Base-by-base conservation (phyloP, 1,140 invertebrate species). In the Solen grandis region DNA sequence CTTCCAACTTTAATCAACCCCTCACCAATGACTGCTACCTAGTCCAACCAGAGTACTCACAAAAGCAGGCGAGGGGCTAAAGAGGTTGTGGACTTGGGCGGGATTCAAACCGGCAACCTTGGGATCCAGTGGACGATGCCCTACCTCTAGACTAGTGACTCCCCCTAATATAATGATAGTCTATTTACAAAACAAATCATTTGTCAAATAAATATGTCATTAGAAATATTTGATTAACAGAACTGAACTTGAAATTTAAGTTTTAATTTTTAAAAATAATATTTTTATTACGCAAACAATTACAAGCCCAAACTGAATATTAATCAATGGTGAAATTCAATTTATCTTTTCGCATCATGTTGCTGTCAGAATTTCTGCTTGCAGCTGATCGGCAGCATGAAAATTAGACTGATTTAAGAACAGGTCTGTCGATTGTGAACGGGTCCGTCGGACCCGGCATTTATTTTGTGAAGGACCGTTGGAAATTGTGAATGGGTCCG, bases 201-300 rank as follows among this genome's bases (percentile, higher is more conserved):
- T 62, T 62, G 59, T 62, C 59, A 62, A 62, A 62, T 62, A 62
- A 62, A 62, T 62, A 62, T 62, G 59, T 62, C 59, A 62, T 62
- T 62, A 62, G 59, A 62, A 62, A 62, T 62, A 62, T 62, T 62
- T 62, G 59, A 62, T 62, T 62, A 62, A 62, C 59, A 62, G 59
- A 62, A 62, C 59, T 62, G 59, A 62, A 62, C 59, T 62, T 62
- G 59, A 62, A 62, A 62, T 62, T 62, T 62, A 62, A 62, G 59
- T 62, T 62, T 62, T 62, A 62, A 62, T 62, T 62, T 62, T 62
- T 62, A 62, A 62, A 62, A 62, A 62, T 62, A 62, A 62, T 62
- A 62, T 62, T 62, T 62, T 62, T 62, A 62, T 62, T 62, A 62
- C 59, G 59, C 59, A 62, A 62, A 62, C 59, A 62, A 62, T 62